A percentile compares a stretch with the other conserved stretches of the same genome.
Conservation (phyloP, 2,113 vertebrate species). For the Cololabis saira region DNA sequence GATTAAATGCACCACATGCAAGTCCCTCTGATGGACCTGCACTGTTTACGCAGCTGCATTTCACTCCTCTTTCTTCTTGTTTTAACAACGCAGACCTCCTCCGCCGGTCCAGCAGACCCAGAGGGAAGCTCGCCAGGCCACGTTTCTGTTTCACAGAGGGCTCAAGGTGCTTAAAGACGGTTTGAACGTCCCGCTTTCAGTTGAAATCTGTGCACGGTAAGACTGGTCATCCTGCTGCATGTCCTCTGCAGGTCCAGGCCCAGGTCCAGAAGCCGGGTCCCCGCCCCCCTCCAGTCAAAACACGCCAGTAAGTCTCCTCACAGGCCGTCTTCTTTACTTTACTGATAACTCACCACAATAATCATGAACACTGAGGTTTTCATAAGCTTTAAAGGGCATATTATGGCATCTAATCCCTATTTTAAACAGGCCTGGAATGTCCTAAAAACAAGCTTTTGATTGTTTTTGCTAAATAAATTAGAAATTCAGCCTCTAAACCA, state of each 20-base stretch:
- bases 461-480: too few relatives aligned
- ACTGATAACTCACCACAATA: too few relatives aligned
- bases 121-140: conserved; percentile 92
- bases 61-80: not conserved
- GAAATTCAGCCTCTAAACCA: too few relatives aligned
- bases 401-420: too few relatives aligned
- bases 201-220: not conserved
- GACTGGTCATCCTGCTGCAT: not conserved
- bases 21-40: too few relatives aligned
- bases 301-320: conserved; percentile 62
- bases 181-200: not conserved
- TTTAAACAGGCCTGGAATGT: too few relatives aligned
- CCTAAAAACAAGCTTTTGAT: too few relatives aligned
- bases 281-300: conserved; percentile 40
- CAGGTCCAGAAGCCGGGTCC: conserved; percentile 61
- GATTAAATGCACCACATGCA: too few relatives aligned
- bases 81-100: conserved; percentile 47
- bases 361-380: too few relatives aligned
- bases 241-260: conserved; percentile 61
- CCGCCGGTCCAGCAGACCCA: conserved; percentile 75
- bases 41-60: too few relatives aligned
- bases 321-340: not conserved
- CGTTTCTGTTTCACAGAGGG: conserved; percentile 92
- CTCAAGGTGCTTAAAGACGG: conserved; percentile 84
- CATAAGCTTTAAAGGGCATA: too few relatives aligned